Percentiles rank a stretch among this genome's conserved stretches.
Conservation (phyloP, 2,888 invertebrate species). For the Micoletzkya japonica region DNA sequence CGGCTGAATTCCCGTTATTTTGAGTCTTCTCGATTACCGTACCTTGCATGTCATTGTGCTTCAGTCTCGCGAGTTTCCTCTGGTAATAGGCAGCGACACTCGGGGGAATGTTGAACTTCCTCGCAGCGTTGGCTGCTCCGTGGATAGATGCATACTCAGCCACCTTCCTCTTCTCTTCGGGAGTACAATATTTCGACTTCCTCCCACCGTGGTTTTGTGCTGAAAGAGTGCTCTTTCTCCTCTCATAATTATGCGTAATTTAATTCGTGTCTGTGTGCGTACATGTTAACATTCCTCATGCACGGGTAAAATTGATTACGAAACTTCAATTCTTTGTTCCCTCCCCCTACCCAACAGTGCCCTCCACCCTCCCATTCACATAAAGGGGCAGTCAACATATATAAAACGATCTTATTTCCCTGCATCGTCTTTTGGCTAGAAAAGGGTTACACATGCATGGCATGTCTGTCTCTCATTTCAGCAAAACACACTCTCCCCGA, state of each 20-base stretch:
- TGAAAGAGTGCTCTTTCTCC: neutral
- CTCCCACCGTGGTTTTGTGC: conserved; percentile 36
- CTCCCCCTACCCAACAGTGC: neutral
- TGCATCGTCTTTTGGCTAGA: too few species aligned
- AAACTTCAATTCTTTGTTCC: neutral
- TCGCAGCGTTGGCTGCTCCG: conserved; percentile 31
- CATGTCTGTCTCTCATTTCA: too few species aligned
- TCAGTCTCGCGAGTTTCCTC: conserved; percentile 27
- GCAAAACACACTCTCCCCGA: too few species aligned
- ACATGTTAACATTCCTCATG: too few species aligned
- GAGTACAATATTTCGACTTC: conserved; percentile 52
- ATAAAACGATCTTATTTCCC: too few species aligned
- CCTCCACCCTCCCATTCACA: too few species aligned
- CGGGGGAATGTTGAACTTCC: conserved; percentile 30
- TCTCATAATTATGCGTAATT: neutral
- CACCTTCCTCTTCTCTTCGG: conserved; percentile 45
- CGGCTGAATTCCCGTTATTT: neutral
- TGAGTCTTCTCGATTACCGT: neutral
- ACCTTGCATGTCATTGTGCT: conserved; percentile 21
- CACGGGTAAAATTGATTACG: too few species aligned
- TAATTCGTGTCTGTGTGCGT: neutral
- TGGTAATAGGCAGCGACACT: conserved; percentile 35
- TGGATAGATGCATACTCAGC: conserved; percentile 40
- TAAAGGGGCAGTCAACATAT: too few species aligned
- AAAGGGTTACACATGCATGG: too few species aligned